Conservation (phyloP, 92 coral and sea anemone genomes). For the Galaxea fascicularis region DNA sequence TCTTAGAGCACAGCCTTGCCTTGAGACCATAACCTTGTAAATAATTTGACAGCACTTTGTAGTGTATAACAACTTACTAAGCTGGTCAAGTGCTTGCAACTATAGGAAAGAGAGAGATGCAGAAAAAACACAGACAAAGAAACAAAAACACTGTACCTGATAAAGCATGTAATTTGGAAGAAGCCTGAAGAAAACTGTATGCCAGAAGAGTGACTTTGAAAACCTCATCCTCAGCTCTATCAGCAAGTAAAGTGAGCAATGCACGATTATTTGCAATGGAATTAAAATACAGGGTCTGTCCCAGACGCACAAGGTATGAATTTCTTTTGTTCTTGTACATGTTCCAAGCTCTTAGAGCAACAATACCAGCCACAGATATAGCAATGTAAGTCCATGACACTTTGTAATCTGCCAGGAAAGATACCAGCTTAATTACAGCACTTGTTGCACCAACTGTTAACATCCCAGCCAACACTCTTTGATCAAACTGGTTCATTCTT, state of each 20-base stretch:
- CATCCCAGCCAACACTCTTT: constrained; percentile 67
- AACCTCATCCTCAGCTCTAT: constrained; percentile 88
- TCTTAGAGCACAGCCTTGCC: no score
- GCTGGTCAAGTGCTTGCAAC: no score
- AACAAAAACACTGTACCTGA: constrained; percentile 54
- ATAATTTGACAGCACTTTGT: no score
- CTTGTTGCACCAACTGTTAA: constrained; percentile 75
- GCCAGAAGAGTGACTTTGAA: constrained; percentile 81
- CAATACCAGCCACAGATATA: constrained; percentile 65
- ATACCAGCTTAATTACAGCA: constrained; percentile 74
- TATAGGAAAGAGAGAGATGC: no score
- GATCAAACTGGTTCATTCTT: constrained; percentile 83
- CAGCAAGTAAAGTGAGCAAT: constrained; percentile 76
- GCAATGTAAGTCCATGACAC: constrained; percentile 77
- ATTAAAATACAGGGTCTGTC: constrained; percentile 85
- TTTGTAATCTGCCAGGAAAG: constrained; percentile 84
- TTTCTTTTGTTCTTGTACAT: constrained; percentile 86
- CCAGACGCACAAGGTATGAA: constrained; percentile 80
- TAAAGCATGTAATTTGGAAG: constrained; percentile 49
- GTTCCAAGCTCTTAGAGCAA: constrained; percentile 84
- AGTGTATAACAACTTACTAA: no score
- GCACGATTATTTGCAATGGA: constrained; percentile 94
- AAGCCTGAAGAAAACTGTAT: constrained; percentile 84
- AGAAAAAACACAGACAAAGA: background rate
- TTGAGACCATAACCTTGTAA: no score